phyloP scores from a whole-genome alignment of 2,797 vertebrate species.

The Crypturellus tataupa region DNA sequence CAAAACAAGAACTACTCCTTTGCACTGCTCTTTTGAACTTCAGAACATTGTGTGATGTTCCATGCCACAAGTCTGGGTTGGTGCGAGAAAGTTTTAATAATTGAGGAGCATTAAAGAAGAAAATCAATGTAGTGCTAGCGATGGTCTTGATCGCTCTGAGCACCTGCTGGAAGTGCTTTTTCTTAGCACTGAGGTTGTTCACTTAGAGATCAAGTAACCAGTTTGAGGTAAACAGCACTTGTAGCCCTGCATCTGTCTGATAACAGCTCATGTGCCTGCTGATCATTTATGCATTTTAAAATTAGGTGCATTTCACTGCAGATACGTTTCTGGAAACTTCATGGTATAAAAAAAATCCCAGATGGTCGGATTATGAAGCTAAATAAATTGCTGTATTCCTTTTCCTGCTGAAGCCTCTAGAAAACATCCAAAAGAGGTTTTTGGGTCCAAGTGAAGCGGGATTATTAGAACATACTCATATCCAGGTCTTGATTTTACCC shows the following conservation, averaged over 20 bases:
- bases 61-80: background rate
- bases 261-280: background rate
- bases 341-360: background rate
- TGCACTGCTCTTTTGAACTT: background rate
- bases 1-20: background rate
- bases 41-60: background rate
- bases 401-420: background rate
- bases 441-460: background rate
- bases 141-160: background rate
- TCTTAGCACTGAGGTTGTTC: background rate
- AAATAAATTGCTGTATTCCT: background rate
- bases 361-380: background rate
- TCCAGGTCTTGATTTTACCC: background rate
- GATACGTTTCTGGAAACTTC: background rate
- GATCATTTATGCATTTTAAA: background rate
- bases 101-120: background rate
- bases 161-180: background rate
- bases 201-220: background rate
- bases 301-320: no score
- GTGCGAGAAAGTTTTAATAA: background rate
- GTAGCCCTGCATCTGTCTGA: background rate
- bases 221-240: background rate
- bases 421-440: background rate
- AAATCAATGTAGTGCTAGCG: background rate
- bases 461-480: background rate